Evolutionary conservation across 2,113 vertebrate genomes (phyloP), one percentile per base, ranked within the genome.

Genomic region (Porphyrio hochstetteri): DNA sequence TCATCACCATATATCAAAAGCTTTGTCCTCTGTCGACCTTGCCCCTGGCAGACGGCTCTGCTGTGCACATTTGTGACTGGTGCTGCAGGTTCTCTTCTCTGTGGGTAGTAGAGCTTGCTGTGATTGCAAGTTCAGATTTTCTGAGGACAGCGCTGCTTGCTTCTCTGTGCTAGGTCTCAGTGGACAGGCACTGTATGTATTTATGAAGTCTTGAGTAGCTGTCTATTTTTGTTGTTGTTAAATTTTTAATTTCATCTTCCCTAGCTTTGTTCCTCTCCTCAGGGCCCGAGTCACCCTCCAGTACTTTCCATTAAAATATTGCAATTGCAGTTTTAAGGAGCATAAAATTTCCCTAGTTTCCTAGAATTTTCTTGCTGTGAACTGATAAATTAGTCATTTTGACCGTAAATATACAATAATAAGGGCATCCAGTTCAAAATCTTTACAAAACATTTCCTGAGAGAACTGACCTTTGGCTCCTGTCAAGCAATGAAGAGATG

Each of bases 211-310:
- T 55, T 67, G 40, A 92, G 31, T 59, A 87, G 59, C 50, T 89
- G 69, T 86, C 88, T 96, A 52, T 82, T 95, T 94, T 61, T 93
- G 48, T 91, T 96, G 77, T 59, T 92, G 76, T 68, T 96, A 86
- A 91, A 89, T 96, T 94, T 95, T 97, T 96, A 70, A 97, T 93
- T 92, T 94, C 59, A 76, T 25, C 53, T 92, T 96, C 74, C 46
- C 44, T 79, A 59, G 63, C 53, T 53, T 69, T 42, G 10, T 70
- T 96, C 18, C 11, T 84, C 35, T 93, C 82, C 74, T 81, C 24
- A 36, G 72, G 68, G 77, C 61, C 59, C 23, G 42, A 65, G 57
- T 91, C 42, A 88, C 56, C 65, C 69, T 90, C 69, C 57, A 95
- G 69, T 91, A 89, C 57, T 86, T 94, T 80, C 88, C 77, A 91